Base-by-base conservation (phyloP, 2,113 vertebrate genomes). In the zebrafish (Danio rerio) region DNA sequence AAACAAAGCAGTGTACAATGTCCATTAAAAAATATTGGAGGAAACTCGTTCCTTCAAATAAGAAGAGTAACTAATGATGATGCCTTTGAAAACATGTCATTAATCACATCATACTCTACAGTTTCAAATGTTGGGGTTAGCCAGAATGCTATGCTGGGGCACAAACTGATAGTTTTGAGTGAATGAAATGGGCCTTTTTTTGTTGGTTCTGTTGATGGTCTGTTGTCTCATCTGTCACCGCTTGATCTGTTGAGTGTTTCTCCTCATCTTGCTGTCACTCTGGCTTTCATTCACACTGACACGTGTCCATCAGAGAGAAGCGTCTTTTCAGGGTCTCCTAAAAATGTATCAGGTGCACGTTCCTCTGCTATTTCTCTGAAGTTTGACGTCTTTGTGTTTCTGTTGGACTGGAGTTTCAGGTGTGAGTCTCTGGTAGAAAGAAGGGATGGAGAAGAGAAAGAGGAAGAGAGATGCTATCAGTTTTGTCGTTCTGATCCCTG, bases 391-490 rank as follows among this genome's bases (percentile, higher is more conserved):
- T 75, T 70, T 71, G 50, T 47, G 40, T 68, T 56, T 74, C 40
- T 66, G 5, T 63, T 78, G 49, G 74, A 43, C 18, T 31, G 74
- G 47, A 78, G 21, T 55, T 13, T 55, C 56, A 81, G 18, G 49
- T 65, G 79, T 76, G 78, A 83, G 50, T 85, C 43, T 86, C 20
- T 83, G 45, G 58, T 16, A 18, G 85, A 82, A 88, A 81, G 85
- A 85, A 89, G 69, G 49, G 43, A 42, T 10, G 58, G 9, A 40
- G 31, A 20, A 43, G 80, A 72, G 63, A 59, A 69, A n/a, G 47
- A 52, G 72, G 77, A 52, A 63, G 65, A 47, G 76, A 81, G 85
- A 88, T 86, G 69, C 82, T 89, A 87, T 89, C 83, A 12, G 80
- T 81, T 86, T 45, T 84, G 9, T 70, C 45, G 0, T 52, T 62